Evolutionary conservation across 2,797 vertebrate species (phyloP).

Genomic region (Acanthurus lineatus): DNA sequence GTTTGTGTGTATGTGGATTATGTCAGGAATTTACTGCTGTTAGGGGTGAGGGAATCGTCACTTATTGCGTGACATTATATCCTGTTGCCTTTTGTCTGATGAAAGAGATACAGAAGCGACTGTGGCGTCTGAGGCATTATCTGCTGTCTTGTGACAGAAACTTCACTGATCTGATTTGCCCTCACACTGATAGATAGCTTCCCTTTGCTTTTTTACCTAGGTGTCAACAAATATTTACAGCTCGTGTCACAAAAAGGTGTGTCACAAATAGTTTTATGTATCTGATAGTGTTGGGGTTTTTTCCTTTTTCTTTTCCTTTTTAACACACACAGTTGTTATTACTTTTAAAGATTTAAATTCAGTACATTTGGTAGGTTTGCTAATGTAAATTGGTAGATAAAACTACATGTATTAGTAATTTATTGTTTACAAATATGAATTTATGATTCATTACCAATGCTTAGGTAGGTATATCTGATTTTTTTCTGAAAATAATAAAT

Average conservation of each 20-base stretch:
- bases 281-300: constrained; percentile 14
- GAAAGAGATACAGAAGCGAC: constrained; percentile 43
- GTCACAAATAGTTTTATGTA: constrained; percentile 44
- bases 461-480: not conserved
- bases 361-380: no score
- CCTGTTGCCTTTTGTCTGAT: constrained; percentile 60
- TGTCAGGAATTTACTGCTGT: constrained; percentile 28
- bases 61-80: constrained; percentile 70
- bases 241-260: constrained; percentile 43
- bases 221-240: constrained; percentile 48
- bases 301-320: not conserved
- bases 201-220: constrained; percentile 10
- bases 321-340: no score
- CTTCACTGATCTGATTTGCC: constrained; percentile 48
- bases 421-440: not conserved
- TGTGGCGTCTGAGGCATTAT: constrained; percentile 65
- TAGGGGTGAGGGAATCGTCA: constrained; percentile 48
- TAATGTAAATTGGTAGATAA: not conserved
- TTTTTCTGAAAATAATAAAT: no score
- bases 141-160: constrained; percentile 66
- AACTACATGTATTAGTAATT: not conserved
- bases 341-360: no score
- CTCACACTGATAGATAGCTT: constrained; percentile 31
- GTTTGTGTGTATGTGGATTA: constrained; percentile 13
- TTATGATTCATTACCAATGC: not conserved